phyloP scores from a whole-genome alignment of 2,113 vertebrate genomes.

The Cyprinodon variegatus region DNA sequence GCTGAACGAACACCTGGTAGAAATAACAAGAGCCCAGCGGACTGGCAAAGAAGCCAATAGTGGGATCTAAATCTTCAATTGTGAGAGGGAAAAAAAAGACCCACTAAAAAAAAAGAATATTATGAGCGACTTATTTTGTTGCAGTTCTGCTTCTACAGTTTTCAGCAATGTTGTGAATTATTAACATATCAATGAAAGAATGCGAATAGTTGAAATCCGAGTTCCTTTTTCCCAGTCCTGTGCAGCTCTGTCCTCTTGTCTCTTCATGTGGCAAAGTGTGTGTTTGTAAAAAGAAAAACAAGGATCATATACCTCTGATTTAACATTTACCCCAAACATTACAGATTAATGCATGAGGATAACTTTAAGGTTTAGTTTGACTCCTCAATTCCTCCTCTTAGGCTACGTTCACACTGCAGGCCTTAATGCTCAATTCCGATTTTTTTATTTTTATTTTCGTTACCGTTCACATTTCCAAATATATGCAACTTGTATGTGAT shows the following conservation, averaged over 20 bases:
- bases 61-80: not conserved
- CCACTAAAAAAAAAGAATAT: slow-evolving; percentile 19
- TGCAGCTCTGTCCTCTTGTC: slow-evolving; percentile 17
- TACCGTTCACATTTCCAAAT: too few relatives aligned
- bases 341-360: too few relatives aligned
- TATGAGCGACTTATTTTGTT: slow-evolving; percentile 24
- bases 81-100: not conserved
- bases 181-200: slow-evolving; percentile 32
- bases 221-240: not conserved
- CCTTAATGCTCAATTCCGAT: too few relatives aligned
- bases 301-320: not conserved
- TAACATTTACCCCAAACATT: not conserved
- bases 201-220: slow-evolving; percentile 7
- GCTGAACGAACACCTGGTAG: slow-evolving; percentile 26
- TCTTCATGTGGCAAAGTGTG: slow-evolving; percentile 19
- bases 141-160: slow-evolving; percentile 45
- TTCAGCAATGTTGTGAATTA: slow-evolving; percentile 39
- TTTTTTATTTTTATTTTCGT: too few relatives aligned
- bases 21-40: slow-evolving; percentile 26
- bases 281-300: not conserved
- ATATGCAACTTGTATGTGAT: too few relatives aligned
- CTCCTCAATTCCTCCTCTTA: not conserved
- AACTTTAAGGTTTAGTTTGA: not conserved
- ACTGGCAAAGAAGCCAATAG: slow-evolving; percentile 5
- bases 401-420: too few relatives aligned